These are phyloP conservation scores for Ameiurus melas DNA, from an alignment of 2,113 vertebrate genomes.

Conservation along the genomic window DNA sequence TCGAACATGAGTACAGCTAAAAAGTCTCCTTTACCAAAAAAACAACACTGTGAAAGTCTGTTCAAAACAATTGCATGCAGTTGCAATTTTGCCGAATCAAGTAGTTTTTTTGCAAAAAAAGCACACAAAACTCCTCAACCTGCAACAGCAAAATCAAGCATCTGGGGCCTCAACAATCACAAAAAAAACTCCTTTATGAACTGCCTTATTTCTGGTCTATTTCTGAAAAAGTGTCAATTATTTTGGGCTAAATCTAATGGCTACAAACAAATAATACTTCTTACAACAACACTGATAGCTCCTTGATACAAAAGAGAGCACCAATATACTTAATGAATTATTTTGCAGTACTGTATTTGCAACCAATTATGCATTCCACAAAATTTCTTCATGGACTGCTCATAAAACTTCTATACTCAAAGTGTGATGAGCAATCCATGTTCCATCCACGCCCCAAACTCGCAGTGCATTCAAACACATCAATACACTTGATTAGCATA, in stretches of 20 bases:
- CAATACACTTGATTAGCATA: conserved; percentile 4
- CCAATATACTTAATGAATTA: no score
- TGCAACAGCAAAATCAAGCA: no score
- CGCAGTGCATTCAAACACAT: not conserved
- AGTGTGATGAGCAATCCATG: conserved; percentile 1
- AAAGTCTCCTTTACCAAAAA: no score
- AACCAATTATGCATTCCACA: not conserved
- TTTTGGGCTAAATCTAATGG: no score
- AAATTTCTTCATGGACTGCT: conserved; percentile 2
- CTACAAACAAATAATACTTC: not conserved
- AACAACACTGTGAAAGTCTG: no score
- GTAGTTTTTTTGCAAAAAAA: no score
- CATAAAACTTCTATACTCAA: not conserved
- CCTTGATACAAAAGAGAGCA: not conserved
- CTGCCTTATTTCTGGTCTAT: not conserved
- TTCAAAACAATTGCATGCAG: no score
- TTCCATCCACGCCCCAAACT: not conserved
- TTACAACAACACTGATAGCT: not conserved
- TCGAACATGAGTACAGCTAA: no score
- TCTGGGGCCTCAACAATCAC: no score
- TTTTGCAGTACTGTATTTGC: not conserved
- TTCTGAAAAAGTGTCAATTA: not conserved
- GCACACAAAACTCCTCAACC: no score
- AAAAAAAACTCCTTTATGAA: no score
- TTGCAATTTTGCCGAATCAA: no score